Percentiles rank a stretch among this genome's conserved stretches.
These are phyloP conservation scores for Bugula neritina DNA, from an alignment of 2,888 invertebrate species.

Conservation along the genomic window DNA sequence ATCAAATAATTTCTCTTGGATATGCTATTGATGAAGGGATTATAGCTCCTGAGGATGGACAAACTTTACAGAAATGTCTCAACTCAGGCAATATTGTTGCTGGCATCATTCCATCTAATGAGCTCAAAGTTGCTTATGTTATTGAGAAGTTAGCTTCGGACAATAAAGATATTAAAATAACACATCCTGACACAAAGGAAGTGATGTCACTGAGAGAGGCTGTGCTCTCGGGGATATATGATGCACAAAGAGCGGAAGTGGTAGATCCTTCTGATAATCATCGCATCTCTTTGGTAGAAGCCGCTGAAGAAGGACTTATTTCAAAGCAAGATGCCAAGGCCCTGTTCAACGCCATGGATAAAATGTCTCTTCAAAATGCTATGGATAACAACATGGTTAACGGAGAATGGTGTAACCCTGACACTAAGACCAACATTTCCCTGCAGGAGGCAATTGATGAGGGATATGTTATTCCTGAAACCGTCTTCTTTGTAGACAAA, in stretches of 20 bases:
- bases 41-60: neutral
- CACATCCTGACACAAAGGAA: neutral
- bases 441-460: slow-evolving; percentile 16
- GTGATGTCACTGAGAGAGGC: slow-evolving; percentile 22
- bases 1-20: neutral
- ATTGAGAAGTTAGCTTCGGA: slow-evolving; percentile 13
- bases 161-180: neutral
- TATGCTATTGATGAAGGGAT: slow-evolving; percentile 17
- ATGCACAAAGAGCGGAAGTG: slow-evolving; percentile 56
- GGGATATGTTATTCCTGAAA: slow-evolving; percentile 21
- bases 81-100: neutral
- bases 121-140: slow-evolving; percentile 15
- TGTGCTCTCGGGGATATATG: slow-evolving; percentile 10
- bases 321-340: slow-evolving; percentile 8
- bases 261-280: slow-evolving; percentile 42
- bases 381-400: slow-evolving; percentile 25
- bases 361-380: slow-evolving; percentile 2
- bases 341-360: slow-evolving; percentile 21
- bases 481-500: slow-evolving; percentile 21
- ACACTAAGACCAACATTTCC: slow-evolving; percentile 4
- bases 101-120: neutral
- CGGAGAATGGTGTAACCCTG: slow-evolving; percentile 15
- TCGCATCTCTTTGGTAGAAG: slow-evolving; percentile 40
- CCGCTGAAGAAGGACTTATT: slow-evolving; percentile 28
- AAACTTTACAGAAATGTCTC: neutral